Evolutionary conservation across 2,797 vertebrate species (phyloP), one percentile per base, ranked within the genome.

Genomic region (Todus mexicanus): DNA sequence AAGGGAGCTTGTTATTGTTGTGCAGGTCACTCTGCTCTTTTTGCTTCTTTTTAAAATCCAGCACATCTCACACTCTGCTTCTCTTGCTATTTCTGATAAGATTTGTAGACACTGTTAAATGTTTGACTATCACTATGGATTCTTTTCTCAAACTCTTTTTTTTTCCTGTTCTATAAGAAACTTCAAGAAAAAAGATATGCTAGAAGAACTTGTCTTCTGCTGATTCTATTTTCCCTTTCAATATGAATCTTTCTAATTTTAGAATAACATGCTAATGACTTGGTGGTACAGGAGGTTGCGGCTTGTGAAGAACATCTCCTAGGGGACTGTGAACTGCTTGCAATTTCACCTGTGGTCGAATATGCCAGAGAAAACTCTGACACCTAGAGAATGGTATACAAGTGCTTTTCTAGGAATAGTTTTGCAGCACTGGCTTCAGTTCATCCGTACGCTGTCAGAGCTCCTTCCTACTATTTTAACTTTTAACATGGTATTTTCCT

Each of bases 1-100:
- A 84, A 79, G 77, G 74, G 88, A 93, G 77, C 74, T 95, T 90
- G 37, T 90, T 95, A 89, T 82, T 88, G 64, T 84, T 79, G 43
- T 43, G 60, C 63, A 81, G 84, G 92, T 89, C 92, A 87, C 20
- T 43, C 56, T 94, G 77, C 77, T 81, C 56, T 81, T 77, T 78
- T 73, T 87, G 63, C n/a, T 87, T 79, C 77, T 40, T 66, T 89
- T 84, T 53, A 89, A 88, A 84, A 81, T 14, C 82, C 54, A 94
- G 35, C 66, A 75, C 60, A 75, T 73, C 22, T 74, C 71, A 72
- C 59, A 37, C 6, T 61, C 65, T 25, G 20, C 38, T 88, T 54
- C 51, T 71, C 63, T 56, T 84, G 40, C 59, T 87, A 26, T 87
- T 81, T 79, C 47, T 70, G 56, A 23, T 15, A 86, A 75, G 25